phyloP scores from a whole-genome alignment of 2,113 vertebrate species.

The Nerophis lumbriciformis region DNA sequence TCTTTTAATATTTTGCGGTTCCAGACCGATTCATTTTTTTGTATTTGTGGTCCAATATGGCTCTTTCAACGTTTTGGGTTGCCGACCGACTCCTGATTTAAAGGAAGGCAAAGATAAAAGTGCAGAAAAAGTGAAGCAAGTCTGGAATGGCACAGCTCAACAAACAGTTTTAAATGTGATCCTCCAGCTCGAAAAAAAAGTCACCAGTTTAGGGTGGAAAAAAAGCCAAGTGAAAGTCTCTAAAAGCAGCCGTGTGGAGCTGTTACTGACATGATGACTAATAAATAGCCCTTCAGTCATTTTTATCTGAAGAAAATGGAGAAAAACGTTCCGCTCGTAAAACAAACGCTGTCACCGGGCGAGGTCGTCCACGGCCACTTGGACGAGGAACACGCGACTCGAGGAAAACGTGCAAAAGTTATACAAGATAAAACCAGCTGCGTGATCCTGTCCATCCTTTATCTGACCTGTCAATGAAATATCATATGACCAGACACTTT shows the following conservation, averaged over 20 bases:
- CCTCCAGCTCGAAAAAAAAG: constrained; percentile 2
- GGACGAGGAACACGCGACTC: constrained; percentile 21
- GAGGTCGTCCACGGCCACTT: constrained; percentile 38
- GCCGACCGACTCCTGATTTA: no score
- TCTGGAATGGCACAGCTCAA: not conserved
- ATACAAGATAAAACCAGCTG: constrained; percentile 2
- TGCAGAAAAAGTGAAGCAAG: not conserved
- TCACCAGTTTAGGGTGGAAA: constrained; percentile 10
- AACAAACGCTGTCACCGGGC: constrained; percentile 30
- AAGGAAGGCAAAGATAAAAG: not conserved
- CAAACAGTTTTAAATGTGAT: not conserved
- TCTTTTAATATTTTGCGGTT: no score
- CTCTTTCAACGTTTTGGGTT: no score
- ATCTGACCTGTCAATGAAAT: constrained; percentile 22
- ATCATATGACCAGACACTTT: constrained; percentile 17
- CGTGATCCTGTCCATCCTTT: constrained; percentile 14
- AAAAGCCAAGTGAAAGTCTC: constrained; percentile 4
- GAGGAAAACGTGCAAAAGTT: constrained; percentile 7
- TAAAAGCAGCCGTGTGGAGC: constrained; percentile 16
- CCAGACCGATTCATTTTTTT: no score
- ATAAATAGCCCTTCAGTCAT: constrained; percentile 16
- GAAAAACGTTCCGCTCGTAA: constrained; percentile 42
- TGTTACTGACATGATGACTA: constrained; percentile 22
- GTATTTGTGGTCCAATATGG: no score
- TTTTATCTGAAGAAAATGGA: constrained; percentile 17